Percentiles rank a stretch among this genome's conserved stretches.
These are phyloP conservation scores for Amblyopsis hoosieri DNA, from an alignment of 2,797 vertebrate genomes.

Conservation along the genomic window DNA sequence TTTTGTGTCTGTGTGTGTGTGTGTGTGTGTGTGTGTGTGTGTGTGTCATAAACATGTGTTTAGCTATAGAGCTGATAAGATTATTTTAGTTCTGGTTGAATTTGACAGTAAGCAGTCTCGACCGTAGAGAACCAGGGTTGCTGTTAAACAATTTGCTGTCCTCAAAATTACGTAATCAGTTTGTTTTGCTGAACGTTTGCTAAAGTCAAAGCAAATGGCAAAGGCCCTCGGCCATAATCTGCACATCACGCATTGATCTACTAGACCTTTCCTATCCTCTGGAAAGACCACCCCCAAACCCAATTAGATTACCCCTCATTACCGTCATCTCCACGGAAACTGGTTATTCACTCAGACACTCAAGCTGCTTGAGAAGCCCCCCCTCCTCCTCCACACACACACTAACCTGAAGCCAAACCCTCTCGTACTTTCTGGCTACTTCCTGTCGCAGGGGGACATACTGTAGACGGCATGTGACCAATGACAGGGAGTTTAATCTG, in stretches of 20 bases:
- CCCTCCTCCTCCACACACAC: not conserved
- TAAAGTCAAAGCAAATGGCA: constrained; percentile 53
- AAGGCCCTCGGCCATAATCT: constrained; percentile 29
- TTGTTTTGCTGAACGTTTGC: constrained; percentile 39
- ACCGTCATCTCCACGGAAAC: constrained; percentile 19
- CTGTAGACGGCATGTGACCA: not conserved
- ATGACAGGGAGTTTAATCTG: constrained; percentile 11
- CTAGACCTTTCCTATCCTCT: constrained; percentile 28
- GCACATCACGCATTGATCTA: constrained; percentile 35
- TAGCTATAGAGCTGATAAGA: not conserved
- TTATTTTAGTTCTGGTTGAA: not conserved
- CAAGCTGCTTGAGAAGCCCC: not conserved
- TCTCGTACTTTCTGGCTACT: not conserved
- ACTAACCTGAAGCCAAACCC: no score
- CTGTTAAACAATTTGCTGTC: constrained; percentile 35
- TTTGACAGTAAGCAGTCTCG: constrained; percentile 22
- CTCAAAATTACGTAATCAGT: constrained; percentile 38
- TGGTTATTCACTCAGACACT: constrained; percentile 5
- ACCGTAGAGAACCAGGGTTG: constrained; percentile 8
- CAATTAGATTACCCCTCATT: constrained; percentile 11
- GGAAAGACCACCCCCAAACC: constrained; percentile 4
- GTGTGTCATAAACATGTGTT: constrained; percentile 15
- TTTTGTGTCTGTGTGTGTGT: not conserved
- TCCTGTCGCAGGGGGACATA: no score
- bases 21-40: constrained; percentile 10